Base-by-base conservation (phyloP, 2,888 invertebrate species). In the Lacanobia oleracea region DNA sequence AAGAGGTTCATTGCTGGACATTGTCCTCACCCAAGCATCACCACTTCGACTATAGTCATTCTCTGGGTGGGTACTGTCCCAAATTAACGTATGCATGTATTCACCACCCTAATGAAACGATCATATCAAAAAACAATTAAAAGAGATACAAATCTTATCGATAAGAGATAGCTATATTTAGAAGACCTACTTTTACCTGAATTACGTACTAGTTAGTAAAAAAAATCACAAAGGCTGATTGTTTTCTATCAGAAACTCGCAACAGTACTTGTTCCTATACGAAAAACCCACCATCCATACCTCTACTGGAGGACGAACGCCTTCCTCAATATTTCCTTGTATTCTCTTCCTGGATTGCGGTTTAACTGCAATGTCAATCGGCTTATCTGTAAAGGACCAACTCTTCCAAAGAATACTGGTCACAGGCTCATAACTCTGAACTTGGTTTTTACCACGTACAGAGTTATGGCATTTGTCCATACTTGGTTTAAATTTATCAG, bases 121-220 rank as follows among this genome's bases (percentile, higher is more conserved):
- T 27, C 27, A 73, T 66, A 75, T 66, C 73, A 18, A 14, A 9
- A 51, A 66, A 12, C 12, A 67, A 61, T 43, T 48, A 40, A 27
- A 56, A 27, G 8, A 56, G 27, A 57, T 66, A 48, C 1, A 40
- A 37, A 51, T 56, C 27, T 78, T 72, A 72, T 78, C 76, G 61
- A 1, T 37, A 56, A 48, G 0, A 33, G 16, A 50, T 33, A 64
- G 43, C 5, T 60, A 18, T 50, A 48, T 61, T 59, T 77, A n/a
- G n/a, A 57, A 62, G 51, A 59, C 27, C 71, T 71, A 62, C 18
- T 75, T 72, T 45, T 40, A 21, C 23, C 18, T 14, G 1, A n/a
- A 21, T 16, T n/a, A 48, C 51, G 48, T 57, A 18, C 40, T 33
- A 75, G 5, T 48, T 54, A n/a, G n/a, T 1, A 21, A 43, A 43